phyloP scores from a whole-genome alignment of 2,797 vertebrate genomes.

The Pseudopleuronectes americanus region DNA sequence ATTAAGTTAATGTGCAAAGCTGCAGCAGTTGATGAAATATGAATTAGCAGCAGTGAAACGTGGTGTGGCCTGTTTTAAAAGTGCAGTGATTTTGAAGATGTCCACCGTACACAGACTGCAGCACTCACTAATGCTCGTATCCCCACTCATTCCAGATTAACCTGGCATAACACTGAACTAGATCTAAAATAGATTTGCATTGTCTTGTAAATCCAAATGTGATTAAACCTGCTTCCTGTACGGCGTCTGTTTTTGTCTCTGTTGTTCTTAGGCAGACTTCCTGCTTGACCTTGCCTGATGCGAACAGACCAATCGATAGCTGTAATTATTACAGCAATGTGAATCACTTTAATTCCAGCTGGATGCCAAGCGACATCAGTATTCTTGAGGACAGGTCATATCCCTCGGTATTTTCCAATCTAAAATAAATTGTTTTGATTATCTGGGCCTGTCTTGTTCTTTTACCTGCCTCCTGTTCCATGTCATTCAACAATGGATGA shows the following conservation, averaged over 20 bases:
- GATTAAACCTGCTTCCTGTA: constrained; percentile 54
- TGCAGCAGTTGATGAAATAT: background rate
- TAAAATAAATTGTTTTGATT: constrained; percentile 39
- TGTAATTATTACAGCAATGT: constrained; percentile 70
- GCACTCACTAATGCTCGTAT: background rate
- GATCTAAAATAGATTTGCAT: constrained; percentile 33
- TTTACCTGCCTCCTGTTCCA: background rate
- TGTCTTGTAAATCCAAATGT: constrained; percentile 51
- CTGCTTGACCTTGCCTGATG: constrained; percentile 67
- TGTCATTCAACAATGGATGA: constrained; percentile 12
- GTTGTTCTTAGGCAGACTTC: constrained; percentile 47
- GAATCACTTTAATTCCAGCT: constrained; percentile 66
- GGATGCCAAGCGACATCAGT: constrained; percentile 60
- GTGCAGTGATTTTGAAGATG: background rate
- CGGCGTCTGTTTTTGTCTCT: constrained; percentile 16
- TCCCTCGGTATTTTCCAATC: constrained; percentile 40
- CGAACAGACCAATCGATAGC: constrained; percentile 60
- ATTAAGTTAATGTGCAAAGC: background rate
- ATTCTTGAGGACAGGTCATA: constrained; percentile 58
- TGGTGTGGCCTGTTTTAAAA: background rate
- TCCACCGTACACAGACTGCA: background rate
- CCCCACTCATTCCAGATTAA: background rate
- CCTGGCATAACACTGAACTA: constrained; percentile 5
- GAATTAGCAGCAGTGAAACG: background rate
- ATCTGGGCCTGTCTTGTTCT: constrained; percentile 1